Evolutionary conservation across 2,113 vertebrate genomes (phyloP).

Genomic region (Spea bombifrons): DNA sequence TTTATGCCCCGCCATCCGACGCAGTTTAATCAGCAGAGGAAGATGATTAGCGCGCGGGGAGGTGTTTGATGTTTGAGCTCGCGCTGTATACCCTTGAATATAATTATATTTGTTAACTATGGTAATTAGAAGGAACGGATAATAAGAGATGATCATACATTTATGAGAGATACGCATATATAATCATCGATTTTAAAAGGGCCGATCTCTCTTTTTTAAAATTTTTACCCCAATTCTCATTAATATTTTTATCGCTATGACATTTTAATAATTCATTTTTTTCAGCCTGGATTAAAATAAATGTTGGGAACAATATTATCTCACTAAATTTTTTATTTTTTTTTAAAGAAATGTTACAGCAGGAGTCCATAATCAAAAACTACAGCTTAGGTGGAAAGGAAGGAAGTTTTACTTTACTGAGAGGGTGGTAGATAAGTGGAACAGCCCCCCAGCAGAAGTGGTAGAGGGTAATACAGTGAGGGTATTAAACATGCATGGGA

Average conservation of each 20-base stretch:
- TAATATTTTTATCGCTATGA: neutral
- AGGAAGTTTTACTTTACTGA: too few relatives aligned
- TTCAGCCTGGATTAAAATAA: too few relatives aligned
- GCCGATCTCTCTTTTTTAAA: neutral
- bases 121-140: conserved; percentile 22
- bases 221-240: neutral
- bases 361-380: too few relatives aligned
- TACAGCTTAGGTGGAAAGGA: too few relatives aligned
- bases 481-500: too few relatives aligned
- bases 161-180: conserved; percentile 3
- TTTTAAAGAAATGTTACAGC: too few relatives aligned
- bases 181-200: neutral
- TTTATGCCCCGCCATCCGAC: conserved; percentile 1
- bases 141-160: conserved; percentile 27
- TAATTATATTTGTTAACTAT: conserved; percentile 18
- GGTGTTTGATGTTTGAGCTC: conserved; percentile 2
- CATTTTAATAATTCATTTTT: neutral
- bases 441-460: too few relatives aligned
- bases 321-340: too few relatives aligned
- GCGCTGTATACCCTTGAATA: conserved; percentile 27
- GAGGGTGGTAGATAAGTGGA: too few relatives aligned
- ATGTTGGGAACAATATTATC: too few relatives aligned
- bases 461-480: too few relatives aligned
- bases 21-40: conserved; percentile 23
- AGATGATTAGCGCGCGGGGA: neutral